phyloP scores from a whole-genome alignment of 2,797 vertebrate species.

The Pipistrellus kuhlii region DNA sequence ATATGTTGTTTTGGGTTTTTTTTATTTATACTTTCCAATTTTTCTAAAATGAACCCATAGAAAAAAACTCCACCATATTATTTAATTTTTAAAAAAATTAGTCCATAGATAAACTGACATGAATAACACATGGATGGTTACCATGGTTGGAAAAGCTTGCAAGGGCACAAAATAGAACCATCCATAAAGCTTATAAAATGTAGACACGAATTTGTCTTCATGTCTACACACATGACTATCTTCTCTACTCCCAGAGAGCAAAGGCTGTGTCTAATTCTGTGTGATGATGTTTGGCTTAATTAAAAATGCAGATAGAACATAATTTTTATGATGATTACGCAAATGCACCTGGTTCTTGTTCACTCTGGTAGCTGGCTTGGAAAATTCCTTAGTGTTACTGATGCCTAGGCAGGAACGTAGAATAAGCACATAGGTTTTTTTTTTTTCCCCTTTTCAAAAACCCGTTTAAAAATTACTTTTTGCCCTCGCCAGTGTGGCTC shows the following conservation, averaged over 20 bases:
- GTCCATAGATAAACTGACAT: neutral
- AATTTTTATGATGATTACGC: slow-evolving; percentile 52
- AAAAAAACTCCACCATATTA: slow-evolving; percentile 24
- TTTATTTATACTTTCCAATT: neutral
- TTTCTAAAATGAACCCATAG: slow-evolving; percentile 57
- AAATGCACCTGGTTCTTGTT: slow-evolving; percentile 28
- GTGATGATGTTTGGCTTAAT: slow-evolving; percentile 40
- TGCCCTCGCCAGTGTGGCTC: neutral
- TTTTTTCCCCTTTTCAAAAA: neutral
- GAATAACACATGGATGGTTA: neutral
- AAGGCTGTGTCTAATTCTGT: slow-evolving; percentile 54
- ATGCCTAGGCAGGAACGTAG: neutral
- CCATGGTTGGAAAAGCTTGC: neutral
- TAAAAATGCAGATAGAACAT: slow-evolving; percentile 57
- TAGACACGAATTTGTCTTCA: slow-evolving; percentile 46
- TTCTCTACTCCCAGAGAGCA: slow-evolving; percentile 43
- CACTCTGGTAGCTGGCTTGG: neutral
- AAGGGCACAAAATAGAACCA: slow-evolving; percentile 25
- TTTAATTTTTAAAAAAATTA: neutral
- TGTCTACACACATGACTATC: neutral
- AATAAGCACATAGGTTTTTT: neutral
- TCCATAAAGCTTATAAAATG: slow-evolving; percentile 36
- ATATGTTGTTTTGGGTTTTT: neutral
- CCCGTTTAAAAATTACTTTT: neutral
- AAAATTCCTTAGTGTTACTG: slow-evolving; percentile 45